Conservation (phyloP, 2,797 vertebrate genomes). For the Orientallactaga sibirica region DNA sequence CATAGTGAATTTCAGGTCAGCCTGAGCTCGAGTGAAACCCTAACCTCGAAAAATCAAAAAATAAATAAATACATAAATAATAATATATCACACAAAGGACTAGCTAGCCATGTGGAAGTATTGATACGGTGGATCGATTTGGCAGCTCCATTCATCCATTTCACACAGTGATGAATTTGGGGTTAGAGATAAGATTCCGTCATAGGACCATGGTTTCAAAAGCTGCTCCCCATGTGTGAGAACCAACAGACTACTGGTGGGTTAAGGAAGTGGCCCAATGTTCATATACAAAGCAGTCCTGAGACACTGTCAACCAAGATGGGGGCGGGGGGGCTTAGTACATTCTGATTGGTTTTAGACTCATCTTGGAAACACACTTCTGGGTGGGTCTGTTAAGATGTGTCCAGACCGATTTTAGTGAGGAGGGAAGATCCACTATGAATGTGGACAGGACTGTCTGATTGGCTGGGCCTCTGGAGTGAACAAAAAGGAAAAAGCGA, state of each 20-base stretch:
- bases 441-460: no score
- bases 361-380: no score
- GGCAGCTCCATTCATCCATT: background rate
- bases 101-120: background rate
- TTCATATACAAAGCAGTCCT: background rate
- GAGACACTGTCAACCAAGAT: background rate
- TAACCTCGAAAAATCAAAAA: no score
- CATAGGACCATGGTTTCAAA: background rate
- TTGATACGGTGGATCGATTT: background rate
- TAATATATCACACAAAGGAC: background rate
- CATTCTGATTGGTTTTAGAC: no score
- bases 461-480: no score
- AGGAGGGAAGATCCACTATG: no score
- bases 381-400: no score
- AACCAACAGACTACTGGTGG: background rate
- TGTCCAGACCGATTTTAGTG: no score
- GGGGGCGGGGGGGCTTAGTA: no score
- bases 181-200: background rate
- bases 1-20: no score
- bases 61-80: no score
- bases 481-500: background rate
- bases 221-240: background rate
- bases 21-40: no score
- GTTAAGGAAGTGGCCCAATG: background rate
- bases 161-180: background rate